phyloP scores from a whole-genome alignment of 2,797 vertebrate species.

The Decapterus maruadsi region DNA sequence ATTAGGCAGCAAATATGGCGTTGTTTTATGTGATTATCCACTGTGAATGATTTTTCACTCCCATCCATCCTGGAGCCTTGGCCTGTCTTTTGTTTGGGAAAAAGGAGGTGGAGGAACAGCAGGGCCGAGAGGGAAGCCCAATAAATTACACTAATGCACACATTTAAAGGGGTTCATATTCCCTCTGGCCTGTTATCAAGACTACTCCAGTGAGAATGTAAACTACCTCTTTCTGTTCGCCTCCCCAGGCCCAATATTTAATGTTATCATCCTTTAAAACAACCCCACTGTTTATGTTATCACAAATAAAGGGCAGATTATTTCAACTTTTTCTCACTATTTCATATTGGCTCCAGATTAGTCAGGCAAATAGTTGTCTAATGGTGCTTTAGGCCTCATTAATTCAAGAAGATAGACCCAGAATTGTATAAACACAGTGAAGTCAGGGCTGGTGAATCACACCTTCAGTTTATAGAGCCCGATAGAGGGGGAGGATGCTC shows the following conservation, averaged over 20 bases:
- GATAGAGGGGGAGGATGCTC: slow-evolving; percentile 60
- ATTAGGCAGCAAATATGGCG: slow-evolving; percentile 95
- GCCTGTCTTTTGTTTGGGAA: slow-evolving; percentile 85
- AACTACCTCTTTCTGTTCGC: slow-evolving; percentile 83
- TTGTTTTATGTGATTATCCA: slow-evolving; percentile 95
- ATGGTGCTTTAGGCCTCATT: slow-evolving; percentile 76
- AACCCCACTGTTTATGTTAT: slow-evolving; percentile 81
- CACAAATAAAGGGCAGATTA: slow-evolving; percentile 83
- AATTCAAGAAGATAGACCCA: slow-evolving; percentile 80
- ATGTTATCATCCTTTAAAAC: slow-evolving; percentile 84
- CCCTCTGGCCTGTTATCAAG: slow-evolving; percentile 84
- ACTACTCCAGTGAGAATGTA: slow-evolving; percentile 88
- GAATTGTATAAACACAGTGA: slow-evolving; percentile 77
- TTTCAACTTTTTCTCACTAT: slow-evolving; percentile 82
- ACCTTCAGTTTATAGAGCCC: slow-evolving; percentile 76
- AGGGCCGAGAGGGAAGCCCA: slow-evolving; percentile 80
- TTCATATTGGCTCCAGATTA: slow-evolving; percentile 74
- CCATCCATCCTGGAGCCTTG: slow-evolving; percentile 84
- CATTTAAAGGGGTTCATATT: slow-evolving; percentile 89
- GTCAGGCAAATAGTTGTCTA: slow-evolving; percentile 80
- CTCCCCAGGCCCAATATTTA: slow-evolving; percentile 85
- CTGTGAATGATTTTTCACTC: slow-evolving; percentile 85
- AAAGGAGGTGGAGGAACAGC: slow-evolving; percentile 77
- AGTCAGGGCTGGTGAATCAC: slow-evolving; percentile 80
- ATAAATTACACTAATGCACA: slow-evolving; percentile 90